Base-by-base conservation (phyloP, 1,140 invertebrate species). In the Rhyzopertha dominica region DNA sequence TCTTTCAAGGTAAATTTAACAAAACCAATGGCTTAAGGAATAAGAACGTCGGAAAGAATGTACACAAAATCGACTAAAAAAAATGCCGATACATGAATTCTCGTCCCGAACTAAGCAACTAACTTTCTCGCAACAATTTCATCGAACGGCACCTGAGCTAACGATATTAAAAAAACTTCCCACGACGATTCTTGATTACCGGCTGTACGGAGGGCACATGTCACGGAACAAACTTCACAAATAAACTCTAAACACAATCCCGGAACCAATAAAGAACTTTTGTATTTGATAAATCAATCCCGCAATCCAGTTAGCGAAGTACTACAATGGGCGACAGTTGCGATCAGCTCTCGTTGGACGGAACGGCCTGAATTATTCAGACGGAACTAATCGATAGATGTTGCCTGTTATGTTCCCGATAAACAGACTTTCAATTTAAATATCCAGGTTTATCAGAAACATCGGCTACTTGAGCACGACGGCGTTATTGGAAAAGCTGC, bases 251-350 rank as follows among this genome's bases (percentile, higher is more conserved):
- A 7, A n/a, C 7, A 37, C 35, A 26, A 57, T 57, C 52, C 55
- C 47, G 39, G 44, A 58, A 58, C 51, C 51, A 60, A 58, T 58
- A 58, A 58, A 58, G 50, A 56, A 60, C 55, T 60, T 60, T 60
- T 53, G 55, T 60, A 51, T 61, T 61, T 58, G 58, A 61, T 58
- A 61, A 61, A 61, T 61, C 58, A 61, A 61, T 61, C 54, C 43
- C 26, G 49, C 41, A 49, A 52, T 51, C 41, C 47, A 36, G 44
- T 47, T 53, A 47, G 47, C 19, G 35, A 26, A 24, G 38, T 20
- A n/a, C n/a, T n/a, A 39, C 41, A 53, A 54, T 47, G 43, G n/a
- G 48, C 40, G 26, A 24, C 44, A 39, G 37, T 40, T 47, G 20
- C 19, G n/a, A 26, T 19, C 31, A 48, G 28, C 39, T 52, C 43